Conservation (phyloP, 2,888 invertebrate genomes). For the Ommatoiulus sabulosus region DNA sequence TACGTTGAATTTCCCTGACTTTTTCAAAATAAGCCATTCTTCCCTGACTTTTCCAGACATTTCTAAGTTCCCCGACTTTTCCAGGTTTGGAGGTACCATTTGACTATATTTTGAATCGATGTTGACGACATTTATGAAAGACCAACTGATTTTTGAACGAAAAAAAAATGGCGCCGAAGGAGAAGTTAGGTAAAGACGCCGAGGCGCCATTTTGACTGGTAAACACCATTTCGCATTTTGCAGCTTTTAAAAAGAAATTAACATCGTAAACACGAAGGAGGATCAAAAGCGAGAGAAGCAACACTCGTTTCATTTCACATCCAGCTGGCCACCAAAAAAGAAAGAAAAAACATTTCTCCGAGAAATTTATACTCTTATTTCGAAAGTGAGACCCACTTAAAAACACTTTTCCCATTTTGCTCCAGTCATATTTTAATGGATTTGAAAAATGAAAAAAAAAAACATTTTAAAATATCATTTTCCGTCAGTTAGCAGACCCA, state of each 20-base stretch:
- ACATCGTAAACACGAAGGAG: background rate
- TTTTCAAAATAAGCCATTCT: too few relatives aligned
- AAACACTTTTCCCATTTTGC: conserved; percentile 14
- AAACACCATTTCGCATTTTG: background rate
- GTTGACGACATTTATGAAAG: background rate
- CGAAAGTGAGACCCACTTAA: conserved; percentile 16
- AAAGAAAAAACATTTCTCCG: background rate
- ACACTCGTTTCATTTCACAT: background rate
- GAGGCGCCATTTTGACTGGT: conserved; percentile 13
- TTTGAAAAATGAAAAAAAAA: background rate
- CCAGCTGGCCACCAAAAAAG: background rate
- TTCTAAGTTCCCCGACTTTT: too few relatives aligned
- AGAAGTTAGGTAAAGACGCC: background rate
- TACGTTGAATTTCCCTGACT: too few relatives aligned
- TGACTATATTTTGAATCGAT: too few relatives aligned
- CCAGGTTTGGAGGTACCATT: too few relatives aligned
- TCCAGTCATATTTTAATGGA: background rate
- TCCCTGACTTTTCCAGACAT: too few relatives aligned
- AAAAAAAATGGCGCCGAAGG: background rate
- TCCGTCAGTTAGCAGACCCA: background rate
- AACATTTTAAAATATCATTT: conserved; percentile 21
- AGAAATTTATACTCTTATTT: background rate
- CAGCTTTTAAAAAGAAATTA: conserved; percentile 22
- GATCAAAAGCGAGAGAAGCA: background rate
- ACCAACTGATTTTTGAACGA: background rate